These are phyloP conservation scores for Oceanites oceanicus DNA, from an alignment of 2,113 vertebrate species.

Conservation along the genomic window DNA sequence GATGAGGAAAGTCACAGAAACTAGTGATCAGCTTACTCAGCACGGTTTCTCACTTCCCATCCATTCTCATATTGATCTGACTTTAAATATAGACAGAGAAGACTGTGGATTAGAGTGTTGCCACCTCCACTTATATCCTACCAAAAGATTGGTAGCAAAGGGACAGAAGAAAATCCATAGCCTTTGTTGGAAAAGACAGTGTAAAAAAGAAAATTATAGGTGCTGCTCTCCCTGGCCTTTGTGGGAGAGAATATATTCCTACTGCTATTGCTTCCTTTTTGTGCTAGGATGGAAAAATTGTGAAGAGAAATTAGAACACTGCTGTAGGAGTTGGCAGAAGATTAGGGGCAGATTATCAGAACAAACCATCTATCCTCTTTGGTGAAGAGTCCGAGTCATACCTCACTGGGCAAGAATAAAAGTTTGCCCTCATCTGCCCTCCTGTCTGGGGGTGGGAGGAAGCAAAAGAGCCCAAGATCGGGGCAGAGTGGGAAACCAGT, in stretches of 20 bases:
- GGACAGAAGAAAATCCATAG: not conserved
- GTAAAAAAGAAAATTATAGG: not conserved
- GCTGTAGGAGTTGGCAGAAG: not conserved
- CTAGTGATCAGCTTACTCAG: not conserved
- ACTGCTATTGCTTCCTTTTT: not conserved
- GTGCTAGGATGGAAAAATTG: not conserved
- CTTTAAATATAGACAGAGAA: not conserved
- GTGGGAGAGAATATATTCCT: not conserved
- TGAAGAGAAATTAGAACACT: not conserved
- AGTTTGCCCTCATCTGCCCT: not conserved
- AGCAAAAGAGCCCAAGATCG: not conserved
- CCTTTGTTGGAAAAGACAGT: not conserved
- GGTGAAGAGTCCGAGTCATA: not conserved
- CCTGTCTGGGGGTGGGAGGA: not conserved
- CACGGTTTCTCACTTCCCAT: not conserved
- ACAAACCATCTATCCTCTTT: not conserved
- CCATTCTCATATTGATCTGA: not conserved
- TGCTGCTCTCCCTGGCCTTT: not conserved
- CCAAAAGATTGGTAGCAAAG: not conserved
- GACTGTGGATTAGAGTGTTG: not conserved
- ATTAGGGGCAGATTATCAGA: not conserved
- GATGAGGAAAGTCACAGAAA: not conserved
- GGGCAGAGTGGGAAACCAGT: not conserved
- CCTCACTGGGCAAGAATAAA: not conserved
- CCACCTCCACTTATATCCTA: not conserved